These are phyloP conservation scores for Drosophila sechellia DNA, from an alignment of 1,140 invertebrate genomes.

Conservation along the genomic window DNA sequence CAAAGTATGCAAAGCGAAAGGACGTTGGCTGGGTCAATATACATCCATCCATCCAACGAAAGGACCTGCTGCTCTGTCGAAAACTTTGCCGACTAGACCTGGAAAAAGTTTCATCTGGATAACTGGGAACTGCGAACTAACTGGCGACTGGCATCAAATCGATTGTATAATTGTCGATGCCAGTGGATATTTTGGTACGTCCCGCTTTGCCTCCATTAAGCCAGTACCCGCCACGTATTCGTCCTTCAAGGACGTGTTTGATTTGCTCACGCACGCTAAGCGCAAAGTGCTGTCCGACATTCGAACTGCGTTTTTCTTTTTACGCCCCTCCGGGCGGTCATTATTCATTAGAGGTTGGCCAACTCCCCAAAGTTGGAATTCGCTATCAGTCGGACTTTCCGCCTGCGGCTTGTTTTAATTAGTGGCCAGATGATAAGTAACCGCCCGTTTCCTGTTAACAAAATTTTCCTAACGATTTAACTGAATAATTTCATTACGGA, in stretches of 20 bases:
- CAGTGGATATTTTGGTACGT: conserved; percentile 31
- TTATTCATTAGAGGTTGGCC: conserved; percentile 48
- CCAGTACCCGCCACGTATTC: not conserved
- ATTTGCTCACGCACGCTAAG: conserved; percentile 41
- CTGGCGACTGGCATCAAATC: conserved; percentile 32
- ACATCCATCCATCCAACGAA: not conserved
- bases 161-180: conserved; percentile 54
- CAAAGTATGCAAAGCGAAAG: conserved; percentile 49
- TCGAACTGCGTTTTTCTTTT: conserved; percentile 14
- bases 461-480: not conserved
- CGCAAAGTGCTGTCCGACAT: conserved; percentile 19
- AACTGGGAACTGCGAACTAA: no score
- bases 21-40: not conserved
- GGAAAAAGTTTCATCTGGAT: conserved; percentile 8
- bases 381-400: not conserved
- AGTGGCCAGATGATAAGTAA: not conserved
- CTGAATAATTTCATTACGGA: not conserved
- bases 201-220: no score
- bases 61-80: not conserved
- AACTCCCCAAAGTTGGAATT: conserved; percentile 29
- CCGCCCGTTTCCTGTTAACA: not conserved
- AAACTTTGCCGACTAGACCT: conserved; percentile 22
- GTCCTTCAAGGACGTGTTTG: conserved; percentile 35
- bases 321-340: conserved; percentile 42
- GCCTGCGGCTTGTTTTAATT: conserved; percentile 19